A percentile compares a stretch with the other conserved stretches of the same genome.
These are phyloP conservation scores for Amniataba percoides DNA, from an alignment of 2,797 vertebrate species.

Conservation along the genomic window DNA sequence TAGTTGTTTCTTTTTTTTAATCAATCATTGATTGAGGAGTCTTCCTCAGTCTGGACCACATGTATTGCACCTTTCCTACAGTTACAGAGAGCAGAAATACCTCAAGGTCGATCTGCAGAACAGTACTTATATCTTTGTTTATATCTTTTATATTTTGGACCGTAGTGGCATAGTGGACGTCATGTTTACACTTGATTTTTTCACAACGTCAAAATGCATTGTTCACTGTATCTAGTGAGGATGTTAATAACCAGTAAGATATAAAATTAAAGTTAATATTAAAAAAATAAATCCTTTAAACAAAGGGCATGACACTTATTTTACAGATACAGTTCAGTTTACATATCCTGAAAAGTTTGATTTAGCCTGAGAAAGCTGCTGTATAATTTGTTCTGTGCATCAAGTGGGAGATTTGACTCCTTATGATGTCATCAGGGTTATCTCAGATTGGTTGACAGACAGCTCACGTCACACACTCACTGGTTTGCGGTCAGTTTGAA, in stretches of 20 bases:
- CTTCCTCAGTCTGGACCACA: neutral
- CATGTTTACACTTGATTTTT: neutral
- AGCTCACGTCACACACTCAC: too few relatives aligned
- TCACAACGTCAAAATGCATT: too few relatives aligned
- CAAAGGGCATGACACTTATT: neutral
- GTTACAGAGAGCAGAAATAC: neutral
- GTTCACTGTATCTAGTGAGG: neutral
- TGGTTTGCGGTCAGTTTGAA: too few relatives aligned
- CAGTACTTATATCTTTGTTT: neutral
- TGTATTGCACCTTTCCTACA: neutral
- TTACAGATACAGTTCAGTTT: neutral
- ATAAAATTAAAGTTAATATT: neutral
- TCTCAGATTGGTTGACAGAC: neutral
- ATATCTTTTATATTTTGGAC: too few relatives aligned
- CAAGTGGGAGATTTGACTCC: neutral
- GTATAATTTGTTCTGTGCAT: neutral
- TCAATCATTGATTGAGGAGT: slow-evolving; percentile 11
- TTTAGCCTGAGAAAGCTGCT: neutral
- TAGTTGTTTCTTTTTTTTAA: neutral
- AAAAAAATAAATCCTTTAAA: neutral
- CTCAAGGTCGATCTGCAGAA: neutral
- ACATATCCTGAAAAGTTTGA: neutral
- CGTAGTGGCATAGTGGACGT: neutral
- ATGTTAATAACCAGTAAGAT: neutral
- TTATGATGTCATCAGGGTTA: neutral